Percentiles rank a stretch among this genome's conserved stretches.
phyloP scores from a whole-genome alignment of 2,888 invertebrate species.

The Hirudinaria manillensis region DNA sequence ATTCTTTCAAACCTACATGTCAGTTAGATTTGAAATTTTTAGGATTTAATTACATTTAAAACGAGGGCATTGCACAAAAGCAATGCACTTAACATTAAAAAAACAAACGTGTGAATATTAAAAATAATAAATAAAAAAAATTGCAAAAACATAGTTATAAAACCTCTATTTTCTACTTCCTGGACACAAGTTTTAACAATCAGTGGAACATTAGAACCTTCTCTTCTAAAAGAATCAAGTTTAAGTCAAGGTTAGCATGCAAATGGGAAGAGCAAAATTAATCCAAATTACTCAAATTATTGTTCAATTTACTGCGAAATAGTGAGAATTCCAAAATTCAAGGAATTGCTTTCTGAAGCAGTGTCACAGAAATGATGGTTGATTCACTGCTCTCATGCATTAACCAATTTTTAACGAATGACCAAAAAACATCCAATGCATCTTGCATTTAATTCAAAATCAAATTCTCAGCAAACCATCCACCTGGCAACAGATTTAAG shows the following conservation, averaged over 20 bases:
- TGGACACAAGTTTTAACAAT: slow-evolving; percentile 83
- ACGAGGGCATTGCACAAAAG: neutral
- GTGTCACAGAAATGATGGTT: no score
- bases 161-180: slow-evolving; percentile 80
- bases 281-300: no score
- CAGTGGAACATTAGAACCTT: slow-evolving; percentile 63
- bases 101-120: neutral
- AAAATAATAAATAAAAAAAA: neutral
- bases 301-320: no score
- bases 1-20: slow-evolving; percentile 66
- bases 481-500: slow-evolving; percentile 82
- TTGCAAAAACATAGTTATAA: neutral
- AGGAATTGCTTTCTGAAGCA: no score
- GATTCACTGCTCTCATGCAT: no score
- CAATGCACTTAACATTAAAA: neutral
- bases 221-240: slow-evolving; percentile 39
- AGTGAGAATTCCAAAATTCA: no score
- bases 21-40: neutral
- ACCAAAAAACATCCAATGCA: no score
- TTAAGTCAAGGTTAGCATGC: neutral
- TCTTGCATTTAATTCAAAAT: no score
- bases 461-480: slow-evolving; percentile 49
- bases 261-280: neutral
- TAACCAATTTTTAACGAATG: no score
- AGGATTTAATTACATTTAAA: neutral